Base-by-base conservation (phyloP, 30 jellyfish, hydroid and myxozoan genomes). In the Pelagia noctiluca region DNA sequence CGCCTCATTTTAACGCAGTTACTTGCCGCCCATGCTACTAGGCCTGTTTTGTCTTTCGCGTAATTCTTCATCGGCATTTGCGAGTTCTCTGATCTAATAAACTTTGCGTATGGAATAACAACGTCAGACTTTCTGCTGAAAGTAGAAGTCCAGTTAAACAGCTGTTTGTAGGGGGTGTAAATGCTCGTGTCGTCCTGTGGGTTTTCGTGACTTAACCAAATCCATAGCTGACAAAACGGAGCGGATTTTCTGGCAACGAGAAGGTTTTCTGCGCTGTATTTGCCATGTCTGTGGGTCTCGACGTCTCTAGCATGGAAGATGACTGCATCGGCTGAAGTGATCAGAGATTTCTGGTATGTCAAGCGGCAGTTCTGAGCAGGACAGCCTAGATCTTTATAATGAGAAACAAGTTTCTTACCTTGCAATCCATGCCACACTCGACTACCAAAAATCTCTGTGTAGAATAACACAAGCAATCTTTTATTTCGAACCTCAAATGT, bases 21-120 rank as follows among this genome's bases (percentile, higher is more conserved):
- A 75, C 95, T 84, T 0, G 67, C 96, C 80, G 87, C 75, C 93
- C 96, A 91, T 18, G 86, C 88, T 29, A 87, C 86, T 3, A 77
- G 83, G 16, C 57, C 57, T 5, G 57, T 42, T 42, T 42, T 42
- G 16, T 16, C 57, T 16, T 42, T 42, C 8, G 57, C 57, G 16
- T 42, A 42, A 42, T 42, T 42, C 16, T 42, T 42, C 8, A 16
- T 42, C 57, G 8, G 8, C 12, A 42, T 42, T 5, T 42, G 8
- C 8, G 16, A 8, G 8, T 42, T 8, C 12, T 42, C 16, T 42
- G 57, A 42, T 16, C 16, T 42, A 5, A 5, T 42, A 16, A 42
- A 42, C 8, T 16, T 42, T 42, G 57, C 16, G 57, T 42, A 42
- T 42, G 57, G 57, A 5, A 42, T 42, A 42, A 42, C 8, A 5